Base-by-base conservation (phyloP, 1,140 invertebrate species). In the Drosophila pseudoananassae region DNA sequence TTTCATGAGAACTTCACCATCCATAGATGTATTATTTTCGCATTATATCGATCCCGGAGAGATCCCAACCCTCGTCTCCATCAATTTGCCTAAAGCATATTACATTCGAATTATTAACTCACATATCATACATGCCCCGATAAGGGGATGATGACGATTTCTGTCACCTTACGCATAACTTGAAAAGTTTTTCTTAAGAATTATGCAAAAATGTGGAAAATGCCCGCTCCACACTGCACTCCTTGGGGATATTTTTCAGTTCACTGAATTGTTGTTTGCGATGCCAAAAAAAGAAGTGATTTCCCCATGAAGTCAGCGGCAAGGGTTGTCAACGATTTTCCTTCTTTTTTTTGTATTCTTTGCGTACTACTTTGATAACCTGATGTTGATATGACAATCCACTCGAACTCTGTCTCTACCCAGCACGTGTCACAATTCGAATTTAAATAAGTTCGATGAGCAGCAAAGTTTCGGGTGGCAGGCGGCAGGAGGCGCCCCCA, bases 171-270 rank as follows among this genome's bases (percentile, higher is more conserved):
- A 47, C 49, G 31, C 71, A 51, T 63, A 51, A 54, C 64, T 72
- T 59, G 59, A 68, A 73, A 80, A 73, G 51, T 81, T 88, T 88
- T 76, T 70, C 52, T 25, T 56, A 25, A 33, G 79, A 80, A 88
- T 88, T 88, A 88, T 88, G 83, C 83, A 88, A 69, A 82, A 76
- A 81, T 63, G 47, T 54, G 33, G 20, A 59, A 74, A 59, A 46
- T 72, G 49, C 57, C 45, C 38, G 38, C 43, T 23, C 17, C 14
- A 38, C 33, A n/a, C 46, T 87, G 78, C 83, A n/a, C 46, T 87
- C 82, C 83, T 87, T 82, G 61, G 83, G 82, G 83, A 89, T 83
- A 89, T 89, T 88, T 82, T 88, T 68, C 83, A 79, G 83, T 88
- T 88, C 83, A 88, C 49, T 88, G 83, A 88, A 73, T 84, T 79